Base-by-base conservation (phyloP, 2,113 vertebrate species). In the Onychostoma macrolepis region DNA sequence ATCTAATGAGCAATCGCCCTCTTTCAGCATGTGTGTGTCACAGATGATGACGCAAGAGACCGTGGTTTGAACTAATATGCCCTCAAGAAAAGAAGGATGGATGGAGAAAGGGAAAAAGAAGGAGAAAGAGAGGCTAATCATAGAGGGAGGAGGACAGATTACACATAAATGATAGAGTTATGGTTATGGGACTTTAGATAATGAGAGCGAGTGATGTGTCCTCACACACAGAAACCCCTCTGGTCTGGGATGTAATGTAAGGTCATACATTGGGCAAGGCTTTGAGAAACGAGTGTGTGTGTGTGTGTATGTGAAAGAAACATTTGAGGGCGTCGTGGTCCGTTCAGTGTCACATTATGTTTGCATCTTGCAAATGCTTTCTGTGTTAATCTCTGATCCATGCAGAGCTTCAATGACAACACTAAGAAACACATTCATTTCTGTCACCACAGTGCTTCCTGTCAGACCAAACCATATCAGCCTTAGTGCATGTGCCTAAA, bases 1-100 rank as follows among this genome's bases (percentile, higher is more conserved):
- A 69, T 58, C 6, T 72, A 43, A 72, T 86, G 85, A 80, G 65
- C 28, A 58, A 9, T 80, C 77, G 19, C 17, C 4, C 24, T 45
- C 26, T 72, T 58, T 74, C 33, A 30, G 9, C 30, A 13, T 53
- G 85, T 69, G 80, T 88, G 85, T 13, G 10, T 79, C 87, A 78
- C 88, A 89, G 91, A 90, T 87, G 85, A 89, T 90, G 72, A 87
- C 12, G 74, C 50, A 67, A 87, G 50, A 48, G 85, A 85, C 38
- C 7, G 50, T 19, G 71, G 80, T 30, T 77, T 87, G 86, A 86
- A 38, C 48, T 81, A 86, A 88, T 85, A 56, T 67, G 48, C 43
- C 50, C 65, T 65, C 21, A 24, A 85, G 74, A 41, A 84, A 19
- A 86, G 77, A 48, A 10, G 67, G 76, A 71, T 17, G 36, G 4